Evolutionary conservation across 2,113 vertebrate genomes (phyloP).

Genomic region (Clarias gariepinus): DNA sequence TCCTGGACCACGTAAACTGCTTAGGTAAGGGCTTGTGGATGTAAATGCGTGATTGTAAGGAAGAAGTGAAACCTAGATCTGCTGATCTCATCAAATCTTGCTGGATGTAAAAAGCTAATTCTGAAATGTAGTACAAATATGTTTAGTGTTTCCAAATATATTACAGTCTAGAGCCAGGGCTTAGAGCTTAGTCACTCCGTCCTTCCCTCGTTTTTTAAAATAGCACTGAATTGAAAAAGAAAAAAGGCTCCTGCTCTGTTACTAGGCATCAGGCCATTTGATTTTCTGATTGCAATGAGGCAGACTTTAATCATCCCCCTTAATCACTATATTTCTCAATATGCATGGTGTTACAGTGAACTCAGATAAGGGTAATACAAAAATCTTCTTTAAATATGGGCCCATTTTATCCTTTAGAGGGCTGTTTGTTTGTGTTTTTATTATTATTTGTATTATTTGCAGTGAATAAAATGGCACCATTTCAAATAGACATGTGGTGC

Average conservation of each 20-base stretch:
- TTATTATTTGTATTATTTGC: background rate
- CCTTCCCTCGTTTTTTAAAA: background rate
- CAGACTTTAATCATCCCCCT: background rate
- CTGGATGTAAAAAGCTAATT: background rate
- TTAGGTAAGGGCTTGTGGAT: constrained; percentile 73
- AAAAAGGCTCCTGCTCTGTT: background rate
- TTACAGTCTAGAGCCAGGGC: background rate
- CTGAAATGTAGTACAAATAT: background rate
- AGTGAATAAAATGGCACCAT: background rate
- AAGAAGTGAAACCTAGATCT: background rate
- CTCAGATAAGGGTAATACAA: background rate
- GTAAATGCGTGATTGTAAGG: background rate
- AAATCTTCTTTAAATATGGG: background rate
- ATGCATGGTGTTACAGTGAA: background rate
- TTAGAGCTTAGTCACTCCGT: background rate
- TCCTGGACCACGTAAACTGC: constrained; percentile 87
- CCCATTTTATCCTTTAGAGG: background rate
- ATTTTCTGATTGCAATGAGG: background rate
- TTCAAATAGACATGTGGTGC: background rate
- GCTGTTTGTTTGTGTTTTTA: background rate
- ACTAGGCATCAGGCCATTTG: background rate
- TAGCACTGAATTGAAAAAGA: background rate
- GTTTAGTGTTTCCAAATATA: background rate
- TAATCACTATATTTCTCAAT: background rate
- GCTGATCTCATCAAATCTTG: background rate